Evolutionary conservation across 2,113 vertebrate species (phyloP).

Genomic region (Ammodytes marinus): DNA sequence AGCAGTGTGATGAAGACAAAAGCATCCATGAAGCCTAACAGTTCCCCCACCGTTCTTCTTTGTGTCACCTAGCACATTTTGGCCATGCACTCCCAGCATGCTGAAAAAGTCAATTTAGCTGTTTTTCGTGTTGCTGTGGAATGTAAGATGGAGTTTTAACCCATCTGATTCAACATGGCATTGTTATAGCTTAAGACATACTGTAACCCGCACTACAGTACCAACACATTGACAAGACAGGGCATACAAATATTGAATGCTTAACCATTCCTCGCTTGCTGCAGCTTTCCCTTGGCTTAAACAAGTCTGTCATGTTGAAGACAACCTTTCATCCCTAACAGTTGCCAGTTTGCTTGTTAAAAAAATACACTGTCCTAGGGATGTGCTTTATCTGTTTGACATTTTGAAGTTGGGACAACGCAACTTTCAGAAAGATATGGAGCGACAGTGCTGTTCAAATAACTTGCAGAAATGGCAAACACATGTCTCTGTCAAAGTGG

Average conservation of each 20-base stretch:
- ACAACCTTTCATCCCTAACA: constrained; percentile 54
- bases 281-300: constrained; percentile 31
- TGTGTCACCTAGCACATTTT: constrained; percentile 41
- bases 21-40: constrained; percentile 33
- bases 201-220: constrained; percentile 35
- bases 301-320: constrained; percentile 52
- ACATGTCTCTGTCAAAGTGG: background rate
- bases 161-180: constrained; percentile 46
- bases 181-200: constrained; percentile 31
- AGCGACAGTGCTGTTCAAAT: background rate
- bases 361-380: constrained; percentile 38
- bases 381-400: constrained; percentile 60
- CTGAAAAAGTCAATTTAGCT: constrained; percentile 24
- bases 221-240: constrained; percentile 16
- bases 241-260: constrained; percentile 31
- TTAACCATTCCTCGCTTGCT: constrained; percentile 46
- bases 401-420: constrained; percentile 53
- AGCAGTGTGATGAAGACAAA: constrained; percentile 40
- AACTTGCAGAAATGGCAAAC: background rate
- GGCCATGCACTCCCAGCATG: constrained; percentile 19
- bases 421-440: constrained; percentile 1
- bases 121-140: constrained; percentile 1
- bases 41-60: constrained; percentile 31
- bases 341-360: constrained; percentile 34
- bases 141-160: constrained; percentile 44